Evolutionary conservation across 2,797 vertebrate species (phyloP), one percentile per base, ranked within the genome.

Genomic region (Miichthys miiuy): DNA sequence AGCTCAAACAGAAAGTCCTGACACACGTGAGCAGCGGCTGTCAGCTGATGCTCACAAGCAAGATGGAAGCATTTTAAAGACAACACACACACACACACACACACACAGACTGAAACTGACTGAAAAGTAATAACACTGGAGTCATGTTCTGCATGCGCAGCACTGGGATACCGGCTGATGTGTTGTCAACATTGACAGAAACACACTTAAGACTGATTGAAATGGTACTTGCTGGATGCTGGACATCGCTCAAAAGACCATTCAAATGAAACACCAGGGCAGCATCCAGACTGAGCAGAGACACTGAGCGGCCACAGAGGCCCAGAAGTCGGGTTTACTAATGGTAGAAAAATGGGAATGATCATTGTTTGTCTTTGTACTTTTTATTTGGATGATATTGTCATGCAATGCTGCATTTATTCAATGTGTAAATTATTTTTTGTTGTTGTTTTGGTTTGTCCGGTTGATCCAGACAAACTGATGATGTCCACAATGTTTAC

Each of bases 1-100:
- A 97, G 88, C 95, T 98, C 75, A 97, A 98, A 74, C 96, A 97
- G 91, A 97, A 97, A 73, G 97, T 98, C 82, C 94, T 98, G 75
- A 96, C 96, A 62, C 97, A 98, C 38, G 96, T 97, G 74, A 97
- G 95, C 90, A 97, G 96, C 83, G 97, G 97, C 83, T 98, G 97
- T 88, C 97, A 98, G 89, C 95, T 98, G 74, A 97, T 98, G 91
- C 87, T 97, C 1, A 96, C 96, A 1, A 96, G 96, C 91, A 98
- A 98, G 90, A 94, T 97, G 88, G 97, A 96, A 86, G 91, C 94
- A 5, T 96, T 96, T 86, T 96, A 93, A 91, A 73, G 38, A 11
- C 34, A 38, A 38, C 34, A 38, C 34, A 38, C 34, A 34, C 34
- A 30, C 27, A 30, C 27, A 30, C 27, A 30, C 30, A 30, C 30